phyloP scores from a whole-genome alignment of 2,113 vertebrate species.

The Perca schrenkii region DNA sequence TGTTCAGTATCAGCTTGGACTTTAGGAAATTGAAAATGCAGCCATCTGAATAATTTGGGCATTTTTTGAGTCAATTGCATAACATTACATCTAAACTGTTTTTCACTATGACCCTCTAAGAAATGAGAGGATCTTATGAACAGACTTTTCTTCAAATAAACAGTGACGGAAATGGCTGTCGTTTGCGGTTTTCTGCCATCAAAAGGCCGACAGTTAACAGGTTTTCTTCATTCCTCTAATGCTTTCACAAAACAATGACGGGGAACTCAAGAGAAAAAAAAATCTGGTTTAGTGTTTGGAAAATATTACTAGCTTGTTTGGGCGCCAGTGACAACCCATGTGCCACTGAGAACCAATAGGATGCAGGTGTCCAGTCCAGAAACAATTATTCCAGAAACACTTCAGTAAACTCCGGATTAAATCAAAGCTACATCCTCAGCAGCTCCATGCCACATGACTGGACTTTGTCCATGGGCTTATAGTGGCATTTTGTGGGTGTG shows the following conservation, averaged over 20 bases:
- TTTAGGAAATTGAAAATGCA: background rate
- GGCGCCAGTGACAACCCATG: background rate
- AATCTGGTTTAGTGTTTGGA: constrained; percentile 2
- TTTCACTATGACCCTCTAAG: no score
- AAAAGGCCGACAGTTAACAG: background rate
- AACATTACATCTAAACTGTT: background rate
- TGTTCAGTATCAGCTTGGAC: background rate
- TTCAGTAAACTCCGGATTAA: background rate
- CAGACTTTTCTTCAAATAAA: background rate
- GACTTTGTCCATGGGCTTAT: background rate
- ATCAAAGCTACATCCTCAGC: background rate
- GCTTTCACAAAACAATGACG: background rate
- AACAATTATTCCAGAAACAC: background rate
- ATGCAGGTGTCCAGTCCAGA: background rate
- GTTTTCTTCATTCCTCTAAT: background rate
- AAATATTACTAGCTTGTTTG: background rate
- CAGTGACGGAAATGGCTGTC: background rate
- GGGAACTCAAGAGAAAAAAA: background rate
- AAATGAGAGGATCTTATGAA: background rate
- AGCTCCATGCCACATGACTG: background rate
- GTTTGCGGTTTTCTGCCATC: background rate
- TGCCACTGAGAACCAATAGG: background rate
- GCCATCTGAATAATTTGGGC: background rate
- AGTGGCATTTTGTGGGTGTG: background rate
- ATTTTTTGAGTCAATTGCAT: background rate